phyloP scores from a whole-genome alignment of 2,888 invertebrate species.

The Dolichomitus sp. region DNA sequence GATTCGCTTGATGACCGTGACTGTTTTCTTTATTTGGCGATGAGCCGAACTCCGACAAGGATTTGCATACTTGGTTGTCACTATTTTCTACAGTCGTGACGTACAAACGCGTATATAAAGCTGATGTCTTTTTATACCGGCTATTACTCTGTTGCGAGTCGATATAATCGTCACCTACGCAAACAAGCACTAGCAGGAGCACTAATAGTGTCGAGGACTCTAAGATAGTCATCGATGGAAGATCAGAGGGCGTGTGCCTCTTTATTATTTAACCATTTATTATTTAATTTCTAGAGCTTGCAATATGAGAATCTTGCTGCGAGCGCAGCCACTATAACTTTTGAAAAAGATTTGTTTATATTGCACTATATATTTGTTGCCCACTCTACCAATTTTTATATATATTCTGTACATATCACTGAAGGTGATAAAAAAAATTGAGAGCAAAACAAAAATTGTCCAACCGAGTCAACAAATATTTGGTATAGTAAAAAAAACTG shows the following conservation, averaged over 20 bases:
- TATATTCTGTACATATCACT: too few relatives aligned
- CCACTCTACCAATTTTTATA: too few relatives aligned
- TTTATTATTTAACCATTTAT: too few relatives aligned
- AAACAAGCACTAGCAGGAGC: slow-evolving; percentile 27
- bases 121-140: neutral
- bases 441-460: too few relatives aligned
- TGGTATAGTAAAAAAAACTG: too few relatives aligned
- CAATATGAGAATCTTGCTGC: too few relatives aligned
- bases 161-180: slow-evolving; percentile 51
- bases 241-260: slow-evolving; percentile 37
- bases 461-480: too few relatives aligned
- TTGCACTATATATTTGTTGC: too few relatives aligned
- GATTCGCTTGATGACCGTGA: neutral
- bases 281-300: too few relatives aligned
- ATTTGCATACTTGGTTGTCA: slow-evolving; percentile 13
- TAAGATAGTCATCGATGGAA: slow-evolving; percentile 53
- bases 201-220: slow-evolving; percentile 62
- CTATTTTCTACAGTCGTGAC: slow-evolving; percentile 12
- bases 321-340: too few relatives aligned
- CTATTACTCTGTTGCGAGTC: neutral
- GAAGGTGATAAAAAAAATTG: too few relatives aligned
- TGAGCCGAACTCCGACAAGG: slow-evolving; percentile 26
- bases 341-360: too few relatives aligned
- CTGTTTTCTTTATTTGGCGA: slow-evolving; percentile 21
- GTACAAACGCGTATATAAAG: slow-evolving; percentile 1